A percentile compares a stretch with the other conserved stretches of the same genome.
phyloP scores from a whole-genome alignment of 2,888 invertebrate species.

The Aleiodes leptofemur region DNA sequence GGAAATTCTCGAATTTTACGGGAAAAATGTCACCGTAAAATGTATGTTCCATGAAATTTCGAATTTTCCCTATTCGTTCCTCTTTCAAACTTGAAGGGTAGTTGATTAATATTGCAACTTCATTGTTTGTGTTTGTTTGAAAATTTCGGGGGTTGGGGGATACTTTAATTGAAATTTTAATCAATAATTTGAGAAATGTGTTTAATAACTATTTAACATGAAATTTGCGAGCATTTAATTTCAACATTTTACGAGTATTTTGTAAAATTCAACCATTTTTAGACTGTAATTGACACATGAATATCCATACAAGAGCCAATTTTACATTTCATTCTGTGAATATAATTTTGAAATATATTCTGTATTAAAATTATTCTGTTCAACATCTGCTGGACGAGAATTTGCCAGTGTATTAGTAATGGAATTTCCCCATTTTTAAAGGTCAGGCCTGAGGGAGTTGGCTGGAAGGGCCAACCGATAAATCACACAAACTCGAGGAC shows the following conservation, averaged over 20 bases:
- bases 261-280: neutral
- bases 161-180: conserved; percentile 29
- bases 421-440: conserved; percentile 18
- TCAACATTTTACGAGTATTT: neutral
- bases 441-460: conserved; percentile 16
- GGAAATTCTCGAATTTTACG: neutral
- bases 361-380: neutral
- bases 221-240: conserved; percentile 2
- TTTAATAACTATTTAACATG: neutral
- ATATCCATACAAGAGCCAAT: neutral
- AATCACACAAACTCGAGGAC: conserved; percentile 45
- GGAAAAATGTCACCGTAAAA: neutral
- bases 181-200: neutral
- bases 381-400: neutral
- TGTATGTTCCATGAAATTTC: neutral
- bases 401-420: conserved; percentile 8
- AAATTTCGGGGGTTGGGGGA: too few species aligned
- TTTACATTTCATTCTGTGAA: neutral
- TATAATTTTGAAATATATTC: too few species aligned
- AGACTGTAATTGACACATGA: neutral
- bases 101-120: conserved; percentile 10
- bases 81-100: neutral
- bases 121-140: neutral
- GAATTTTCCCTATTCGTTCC: neutral
- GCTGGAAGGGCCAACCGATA: conserved; percentile 15